Evolutionary conservation across 2,888 invertebrate species (phyloP), one percentile per base, ranked within the genome.

Genomic region (Pheosia tremula): DNA sequence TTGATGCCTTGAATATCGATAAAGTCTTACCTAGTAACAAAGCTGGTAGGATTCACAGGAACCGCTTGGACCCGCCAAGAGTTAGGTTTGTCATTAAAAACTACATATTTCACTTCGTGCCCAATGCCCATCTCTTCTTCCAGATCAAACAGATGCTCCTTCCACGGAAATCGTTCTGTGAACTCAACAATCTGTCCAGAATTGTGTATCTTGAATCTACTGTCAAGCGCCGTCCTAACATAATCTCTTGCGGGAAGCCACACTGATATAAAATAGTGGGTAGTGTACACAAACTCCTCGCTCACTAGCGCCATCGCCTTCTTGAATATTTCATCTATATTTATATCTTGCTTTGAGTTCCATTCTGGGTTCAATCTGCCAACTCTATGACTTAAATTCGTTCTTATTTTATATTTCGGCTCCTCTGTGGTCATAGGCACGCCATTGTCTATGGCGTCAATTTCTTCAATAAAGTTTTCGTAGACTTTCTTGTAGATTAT

Each of bases 391-490:
- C 97, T 96, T 9, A 99, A 81, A 84, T 96, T 95, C 0, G 98
- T 97, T 1, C 95, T 94, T n/a, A 98, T 97, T 67, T 94, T 94
- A 84, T 98, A 98, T 43, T 89, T 92, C 0, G 96, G 96, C 79
- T 96, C 95, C 2, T 95, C 96, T 53, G 96, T 95, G 67, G 95
- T 95, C 94, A 97, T 97, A 0, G 96, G 96, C 0, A 99, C 95
- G n/a, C 99, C 99, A 93, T 99, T 99, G 86, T 99, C 99, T 61
- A 99, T 97, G 0, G 97, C 99, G 91, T 99, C 99, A 64, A 99
- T 95, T 94, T 99, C 99, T 90, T 97, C 96, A 11, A 99, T 96
- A 61, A 99, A 97, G 63, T 95, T 95, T 69, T 97, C 96, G 85
- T 99, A 99, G 0, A 99, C 94, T 83, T 96, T 95, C 67, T 94